phyloP scores from a whole-genome alignment of 2,797 vertebrate genomes.

The Siniperca scherzeri region DNA sequence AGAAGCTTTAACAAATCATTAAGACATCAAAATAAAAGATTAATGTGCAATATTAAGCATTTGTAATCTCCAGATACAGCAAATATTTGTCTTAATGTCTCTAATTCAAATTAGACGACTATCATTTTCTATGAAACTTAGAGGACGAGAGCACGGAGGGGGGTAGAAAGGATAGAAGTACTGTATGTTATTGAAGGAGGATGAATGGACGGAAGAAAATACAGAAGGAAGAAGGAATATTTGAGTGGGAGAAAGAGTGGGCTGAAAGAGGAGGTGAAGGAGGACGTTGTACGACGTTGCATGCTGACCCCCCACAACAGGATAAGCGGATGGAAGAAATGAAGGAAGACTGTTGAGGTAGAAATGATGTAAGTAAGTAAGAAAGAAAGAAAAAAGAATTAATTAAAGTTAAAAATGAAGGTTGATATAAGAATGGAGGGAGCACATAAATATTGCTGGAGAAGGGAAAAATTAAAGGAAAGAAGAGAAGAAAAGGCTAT shows the following conservation, averaged over 20 bases:
- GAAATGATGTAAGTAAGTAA: not conserved
- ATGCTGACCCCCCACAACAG: not conserved
- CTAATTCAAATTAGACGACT: slow-evolving; percentile 11
- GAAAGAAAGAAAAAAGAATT: not conserved
- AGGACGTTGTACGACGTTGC: not conserved
- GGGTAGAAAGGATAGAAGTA: not conserved
- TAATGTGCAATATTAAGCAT: slow-evolving; percentile 26
- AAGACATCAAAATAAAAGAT: slow-evolving; percentile 19
- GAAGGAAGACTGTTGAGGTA: not conserved
- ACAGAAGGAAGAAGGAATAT: slow-evolving; percentile 2
- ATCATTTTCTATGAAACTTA: not conserved
- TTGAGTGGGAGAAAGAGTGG: not conserved
- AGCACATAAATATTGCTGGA: not conserved
- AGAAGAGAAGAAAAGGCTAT: too few species aligned
- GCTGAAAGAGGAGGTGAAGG: not conserved
- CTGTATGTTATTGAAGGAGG: not conserved
- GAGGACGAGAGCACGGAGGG: not conserved
- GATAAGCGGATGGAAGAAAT: not conserved
- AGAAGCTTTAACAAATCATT: slow-evolving; percentile 11
- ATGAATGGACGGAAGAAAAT: not conserved
- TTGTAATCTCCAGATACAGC: slow-evolving; percentile 32
- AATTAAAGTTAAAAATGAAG: not conserved
- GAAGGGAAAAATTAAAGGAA: not conserved
- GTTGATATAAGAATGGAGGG: not conserved
- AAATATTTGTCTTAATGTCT: slow-evolving; percentile 35